A percentile compares a stretch with the other conserved stretches of the same genome.
Conservation (phyloP, 2,888 invertebrate genomes). For the Balanococcus diminutus region DNA sequence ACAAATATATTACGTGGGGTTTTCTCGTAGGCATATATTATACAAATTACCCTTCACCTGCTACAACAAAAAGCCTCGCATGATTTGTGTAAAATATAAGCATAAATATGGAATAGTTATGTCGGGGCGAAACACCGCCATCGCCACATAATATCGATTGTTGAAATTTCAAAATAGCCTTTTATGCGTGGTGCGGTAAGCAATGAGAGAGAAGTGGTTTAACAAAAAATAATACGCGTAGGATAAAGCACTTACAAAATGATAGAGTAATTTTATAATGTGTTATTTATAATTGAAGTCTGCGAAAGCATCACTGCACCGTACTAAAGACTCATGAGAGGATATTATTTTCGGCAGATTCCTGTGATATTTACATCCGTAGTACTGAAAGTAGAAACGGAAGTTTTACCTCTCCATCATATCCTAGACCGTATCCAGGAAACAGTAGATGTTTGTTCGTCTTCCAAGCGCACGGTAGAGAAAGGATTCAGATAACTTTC, state of each 20-base stretch:
- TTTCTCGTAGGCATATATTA: not conserved
- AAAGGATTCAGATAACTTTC: conserved; percentile 84
- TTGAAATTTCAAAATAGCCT: not conserved
- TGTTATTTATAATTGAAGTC: not conserved
- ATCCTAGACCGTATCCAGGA: conserved; percentile 80
- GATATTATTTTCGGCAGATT: conserved; percentile 48
- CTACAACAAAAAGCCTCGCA: not conserved
- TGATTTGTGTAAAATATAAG: not conserved
- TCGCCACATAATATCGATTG: not conserved
- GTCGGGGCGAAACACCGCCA: not conserved
- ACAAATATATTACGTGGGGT: not conserved
- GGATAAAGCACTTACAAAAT: not conserved
- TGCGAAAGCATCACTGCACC: too few relatives aligned
- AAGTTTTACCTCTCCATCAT: conserved; percentile 81
- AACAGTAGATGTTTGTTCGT: conserved; percentile 86
- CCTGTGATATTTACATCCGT: conserved; percentile 76
- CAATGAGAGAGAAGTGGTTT: not conserved
- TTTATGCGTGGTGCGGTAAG: not conserved
- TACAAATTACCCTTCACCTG: not conserved
- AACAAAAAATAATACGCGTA: not conserved
- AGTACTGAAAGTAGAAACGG: conserved; percentile 83
- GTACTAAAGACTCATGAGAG: not conserved
- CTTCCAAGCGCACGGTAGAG: conserved; percentile 83
- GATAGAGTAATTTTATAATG: not conserved
- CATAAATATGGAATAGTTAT: not conserved